These are phyloP conservation scores for Sinocyclocheilus grahami DNA, from an alignment of 2,113 vertebrate species.

Conservation along the genomic window DNA sequence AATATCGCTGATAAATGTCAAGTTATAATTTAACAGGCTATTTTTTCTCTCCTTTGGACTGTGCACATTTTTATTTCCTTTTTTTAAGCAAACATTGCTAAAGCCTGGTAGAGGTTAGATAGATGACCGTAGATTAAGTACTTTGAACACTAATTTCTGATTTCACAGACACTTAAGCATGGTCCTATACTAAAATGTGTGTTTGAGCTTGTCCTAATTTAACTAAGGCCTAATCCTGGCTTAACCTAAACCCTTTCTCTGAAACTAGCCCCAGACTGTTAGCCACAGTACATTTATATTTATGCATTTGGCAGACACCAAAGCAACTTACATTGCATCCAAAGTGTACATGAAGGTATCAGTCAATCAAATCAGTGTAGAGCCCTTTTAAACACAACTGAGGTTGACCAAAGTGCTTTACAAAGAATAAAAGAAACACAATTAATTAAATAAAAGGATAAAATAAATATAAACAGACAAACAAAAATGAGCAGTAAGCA, in stretches of 20 bases:
- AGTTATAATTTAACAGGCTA: conserved; percentile 24
- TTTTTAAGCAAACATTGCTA: background rate
- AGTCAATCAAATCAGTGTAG: no score
- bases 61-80: conserved; percentile 10
- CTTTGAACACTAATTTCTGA: background rate
- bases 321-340: background rate
- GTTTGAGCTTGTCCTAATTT: background rate
- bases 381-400: no score
- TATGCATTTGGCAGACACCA: background rate
- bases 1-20: conserved; percentile 38
- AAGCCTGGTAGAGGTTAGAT: background rate
- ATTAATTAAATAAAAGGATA: no score
- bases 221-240: background rate
- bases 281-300: background rate
- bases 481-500: no score
- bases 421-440: no score
- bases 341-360: background rate
- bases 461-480: no score
- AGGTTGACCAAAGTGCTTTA: no score
- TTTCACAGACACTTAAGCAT: background rate
- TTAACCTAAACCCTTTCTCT: background rate
- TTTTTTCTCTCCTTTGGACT: conserved; percentile 42
- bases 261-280: background rate
- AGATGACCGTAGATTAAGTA: background rate
- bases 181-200: background rate